phyloP scores from a whole-genome alignment of 2,113 vertebrate genomes.

The Bostrychus sinensis region DNA sequence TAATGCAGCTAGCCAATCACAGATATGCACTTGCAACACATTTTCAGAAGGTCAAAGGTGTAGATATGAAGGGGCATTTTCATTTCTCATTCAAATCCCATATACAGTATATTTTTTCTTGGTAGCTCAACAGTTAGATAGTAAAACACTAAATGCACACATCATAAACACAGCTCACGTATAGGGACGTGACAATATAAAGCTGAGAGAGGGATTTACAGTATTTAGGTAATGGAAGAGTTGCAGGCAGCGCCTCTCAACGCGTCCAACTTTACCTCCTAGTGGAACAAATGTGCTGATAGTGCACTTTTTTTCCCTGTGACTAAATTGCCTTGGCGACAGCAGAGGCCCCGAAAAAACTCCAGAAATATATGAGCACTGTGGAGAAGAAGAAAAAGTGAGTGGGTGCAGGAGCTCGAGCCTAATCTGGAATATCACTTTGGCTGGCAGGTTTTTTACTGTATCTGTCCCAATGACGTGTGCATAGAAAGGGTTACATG shows the following conservation, averaged over 20 bases:
- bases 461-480: constrained; percentile 46
- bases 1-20: no score
- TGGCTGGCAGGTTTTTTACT: constrained; percentile 68
- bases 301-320: constrained; percentile 42
- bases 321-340: constrained; percentile 70
- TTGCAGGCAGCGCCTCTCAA: constrained; percentile 57
- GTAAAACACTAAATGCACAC: constrained; percentile 15
- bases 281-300: constrained; percentile 65
- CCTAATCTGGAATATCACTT: constrained; percentile 74
- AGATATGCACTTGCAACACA: no score
- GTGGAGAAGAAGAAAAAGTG: constrained; percentile 60
- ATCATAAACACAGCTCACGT: background rate
- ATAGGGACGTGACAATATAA: constrained; percentile 26
- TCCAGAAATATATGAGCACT: constrained; percentile 66
- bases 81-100: no score
- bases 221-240: constrained; percentile 59
- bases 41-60: no score
- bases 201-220: constrained; percentile 55
- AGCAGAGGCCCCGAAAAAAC: constrained; percentile 50
- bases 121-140: no score
- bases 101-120: no score
- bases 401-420: constrained; percentile 53
- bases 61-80: no score
- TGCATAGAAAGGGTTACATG: constrained; percentile 21
- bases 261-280: constrained; percentile 60